Evolutionary conservation across 2,797 vertebrate genomes (phyloP).

Genomic region (Cichlasoma orientale): DNA sequence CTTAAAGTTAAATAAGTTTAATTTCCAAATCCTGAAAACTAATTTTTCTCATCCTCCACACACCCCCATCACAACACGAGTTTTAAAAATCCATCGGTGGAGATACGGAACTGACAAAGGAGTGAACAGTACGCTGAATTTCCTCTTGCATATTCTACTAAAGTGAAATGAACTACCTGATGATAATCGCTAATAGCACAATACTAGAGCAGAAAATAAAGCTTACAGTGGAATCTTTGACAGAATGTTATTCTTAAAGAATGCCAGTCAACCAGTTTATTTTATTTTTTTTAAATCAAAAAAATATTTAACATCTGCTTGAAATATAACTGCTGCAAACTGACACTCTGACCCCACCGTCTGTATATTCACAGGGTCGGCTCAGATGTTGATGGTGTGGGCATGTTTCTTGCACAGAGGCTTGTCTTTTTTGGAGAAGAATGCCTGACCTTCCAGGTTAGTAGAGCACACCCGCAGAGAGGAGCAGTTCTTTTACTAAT

Average conservation of each 20-base stretch:
- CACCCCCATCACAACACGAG: conserved; percentile 13
- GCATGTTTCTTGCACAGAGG: conserved; percentile 98
- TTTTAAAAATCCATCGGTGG: conserved; percentile 13
- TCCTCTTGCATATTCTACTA: conserved; percentile 26
- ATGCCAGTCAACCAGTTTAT: conserved; percentile 5
- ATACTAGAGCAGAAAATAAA: conserved; percentile 16
- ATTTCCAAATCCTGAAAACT: conserved; percentile 15
- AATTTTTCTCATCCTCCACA: conserved; percentile 16
- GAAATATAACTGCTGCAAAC: conserved; percentile 30
- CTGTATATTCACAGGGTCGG: neutral
- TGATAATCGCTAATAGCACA: conserved; percentile 1
- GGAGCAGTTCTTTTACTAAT: conserved; percentile 17
- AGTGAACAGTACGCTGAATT: conserved; percentile 33
- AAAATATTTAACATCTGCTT: conserved; percentile 44
- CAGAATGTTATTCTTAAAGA: conserved; percentile 29
- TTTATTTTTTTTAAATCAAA: conserved; percentile 2
- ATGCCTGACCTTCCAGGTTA: conserved; percentile 92
- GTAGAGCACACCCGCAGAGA: conserved; percentile 87
- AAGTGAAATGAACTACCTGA: conserved; percentile 2
- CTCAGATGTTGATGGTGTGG: conserved; percentile 90
- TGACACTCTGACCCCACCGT: neutral
- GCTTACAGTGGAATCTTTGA: conserved; percentile 38
- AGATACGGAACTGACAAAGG: neutral
- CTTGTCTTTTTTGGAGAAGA: conserved; percentile 99
- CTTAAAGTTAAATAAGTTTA: conserved; percentile 50